Conservation (phyloP, 2,888 invertebrate species). For the Tribolium freemani region DNA sequence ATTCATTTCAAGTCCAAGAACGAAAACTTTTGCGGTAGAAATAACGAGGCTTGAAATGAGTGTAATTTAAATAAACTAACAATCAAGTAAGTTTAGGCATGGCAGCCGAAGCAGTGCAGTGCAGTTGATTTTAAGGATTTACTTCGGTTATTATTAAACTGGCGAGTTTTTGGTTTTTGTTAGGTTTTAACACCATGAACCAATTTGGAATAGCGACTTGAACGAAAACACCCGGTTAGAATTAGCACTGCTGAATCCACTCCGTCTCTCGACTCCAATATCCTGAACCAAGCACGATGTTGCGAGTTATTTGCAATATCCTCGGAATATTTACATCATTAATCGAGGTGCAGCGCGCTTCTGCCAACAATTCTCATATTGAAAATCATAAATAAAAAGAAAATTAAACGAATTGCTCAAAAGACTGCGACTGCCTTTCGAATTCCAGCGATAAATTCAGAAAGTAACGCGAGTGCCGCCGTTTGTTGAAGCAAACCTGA, state of each 20-base stretch:
- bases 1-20: conserved; percentile 59
- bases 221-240: conserved; percentile 40
- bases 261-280: neutral
- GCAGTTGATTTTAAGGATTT: conserved; percentile 48
- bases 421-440: conserved; percentile 37
- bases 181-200: conserved; percentile 43
- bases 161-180: conserved; percentile 43
- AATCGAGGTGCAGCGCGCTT: conserved; percentile 14
- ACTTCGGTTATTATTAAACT: conserved; percentile 40
- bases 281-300: neutral
- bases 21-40: conserved; percentile 58
- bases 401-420: conserved; percentile 38
- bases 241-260: conserved; percentile 14
- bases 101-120: conserved; percentile 33
- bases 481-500: conserved; percentile 37
- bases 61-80: conserved; percentile 63
- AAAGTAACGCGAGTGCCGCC: conserved; percentile 34
- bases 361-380: conserved; percentile 25
- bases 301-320: conserved; percentile 17
- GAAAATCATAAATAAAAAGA: conserved; percentile 45
- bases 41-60: conserved; percentile 61
- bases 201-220: conserved; percentile 40
- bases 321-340: conserved; percentile 8
- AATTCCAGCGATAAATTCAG: conserved; percentile 41
- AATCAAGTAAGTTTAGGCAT: conserved; percentile 49